phyloP scores from a whole-genome alignment of 1,140 invertebrate species.

The Parapsyche elsis region DNA sequence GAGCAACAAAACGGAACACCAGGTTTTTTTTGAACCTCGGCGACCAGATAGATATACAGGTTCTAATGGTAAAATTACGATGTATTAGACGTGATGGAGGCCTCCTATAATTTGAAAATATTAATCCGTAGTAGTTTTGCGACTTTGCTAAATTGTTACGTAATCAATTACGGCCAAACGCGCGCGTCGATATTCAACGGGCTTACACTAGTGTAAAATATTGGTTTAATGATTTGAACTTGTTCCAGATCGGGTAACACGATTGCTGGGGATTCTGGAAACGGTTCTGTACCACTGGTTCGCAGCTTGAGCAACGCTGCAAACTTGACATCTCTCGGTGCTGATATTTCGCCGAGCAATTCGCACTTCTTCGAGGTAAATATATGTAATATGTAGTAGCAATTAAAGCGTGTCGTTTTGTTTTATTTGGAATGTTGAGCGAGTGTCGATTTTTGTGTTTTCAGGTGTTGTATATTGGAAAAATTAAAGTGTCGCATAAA shows the following conservation, averaged over 20 bases:
- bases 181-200: too few species aligned
- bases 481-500: slow-evolving; percentile 85
- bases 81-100: too few species aligned
- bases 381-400: too few species aligned
- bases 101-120: too few species aligned
- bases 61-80: too few species aligned
- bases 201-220: too few species aligned
- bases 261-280: background rate
- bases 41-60: too few species aligned
- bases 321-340: slow-evolving; percentile 75
- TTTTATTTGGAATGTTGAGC: background rate
- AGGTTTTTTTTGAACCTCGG: too few species aligned
- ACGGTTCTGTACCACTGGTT: slow-evolving; percentile 60
- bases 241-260: slow-evolving; percentile 26
- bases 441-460: slow-evolving; percentile 47
- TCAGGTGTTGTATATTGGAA: slow-evolving; percentile 88
- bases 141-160: too few species aligned
- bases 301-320: slow-evolving; percentile 72
- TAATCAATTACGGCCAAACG: too few species aligned
- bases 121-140: too few species aligned
- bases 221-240: background rate
- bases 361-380: slow-evolving; percentile 86
- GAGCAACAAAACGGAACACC: too few species aligned
- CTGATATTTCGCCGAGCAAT: slow-evolving; percentile 83
- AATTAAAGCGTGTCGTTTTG: background rate